A percentile compares a stretch with the other conserved stretches of the same genome.
Evolutionary conservation across 2,113 vertebrate genomes (phyloP).

Genomic region (Gopherus flavomarginatus): DNA sequence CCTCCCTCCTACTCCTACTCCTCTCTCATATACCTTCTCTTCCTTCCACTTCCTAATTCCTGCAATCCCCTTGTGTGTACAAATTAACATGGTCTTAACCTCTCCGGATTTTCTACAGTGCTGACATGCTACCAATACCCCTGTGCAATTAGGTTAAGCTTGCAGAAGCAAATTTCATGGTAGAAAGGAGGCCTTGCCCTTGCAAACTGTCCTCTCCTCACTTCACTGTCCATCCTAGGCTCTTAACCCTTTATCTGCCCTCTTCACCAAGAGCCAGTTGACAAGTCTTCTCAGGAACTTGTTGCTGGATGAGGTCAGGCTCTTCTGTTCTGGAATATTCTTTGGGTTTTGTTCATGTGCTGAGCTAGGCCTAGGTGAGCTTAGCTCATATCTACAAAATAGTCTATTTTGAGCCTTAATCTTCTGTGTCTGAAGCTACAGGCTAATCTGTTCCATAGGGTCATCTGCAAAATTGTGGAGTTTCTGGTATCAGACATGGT

Average conservation of each 20-base stretch:
- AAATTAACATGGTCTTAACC: conserved; percentile 85
- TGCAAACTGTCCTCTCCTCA: rapidly evolving
- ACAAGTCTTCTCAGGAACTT: neutral
- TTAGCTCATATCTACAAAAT: neutral
- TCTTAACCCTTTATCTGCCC: neutral
- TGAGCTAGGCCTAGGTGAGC: neutral
- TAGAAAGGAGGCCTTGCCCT: neutral
- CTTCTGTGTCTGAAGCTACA: neutral
- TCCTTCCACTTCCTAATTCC: conserved; percentile 38
- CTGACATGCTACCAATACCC: conserved; percentile 56
- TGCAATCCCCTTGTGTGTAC: conserved; percentile 80
- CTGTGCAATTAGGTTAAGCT: conserved; percentile 33
- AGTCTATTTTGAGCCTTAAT: neutral
- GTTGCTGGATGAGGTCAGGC: neutral
- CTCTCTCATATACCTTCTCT: neutral
- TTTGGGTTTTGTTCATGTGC: rapidly evolving
- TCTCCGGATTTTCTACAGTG: conserved; percentile 37
- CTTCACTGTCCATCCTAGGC: neutral
- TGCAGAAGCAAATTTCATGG: conserved; percentile 49
- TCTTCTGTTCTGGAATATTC: neutral
- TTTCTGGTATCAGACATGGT: neutral
- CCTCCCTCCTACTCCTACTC: conserved; percentile 56
- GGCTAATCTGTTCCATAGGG: rapidly evolving
- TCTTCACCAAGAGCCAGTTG: neutral
- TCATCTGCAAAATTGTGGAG: rapidly evolving